Base-by-base conservation (phyloP, 2,888 invertebrate species). In the Alloplasta piceator region DNA sequence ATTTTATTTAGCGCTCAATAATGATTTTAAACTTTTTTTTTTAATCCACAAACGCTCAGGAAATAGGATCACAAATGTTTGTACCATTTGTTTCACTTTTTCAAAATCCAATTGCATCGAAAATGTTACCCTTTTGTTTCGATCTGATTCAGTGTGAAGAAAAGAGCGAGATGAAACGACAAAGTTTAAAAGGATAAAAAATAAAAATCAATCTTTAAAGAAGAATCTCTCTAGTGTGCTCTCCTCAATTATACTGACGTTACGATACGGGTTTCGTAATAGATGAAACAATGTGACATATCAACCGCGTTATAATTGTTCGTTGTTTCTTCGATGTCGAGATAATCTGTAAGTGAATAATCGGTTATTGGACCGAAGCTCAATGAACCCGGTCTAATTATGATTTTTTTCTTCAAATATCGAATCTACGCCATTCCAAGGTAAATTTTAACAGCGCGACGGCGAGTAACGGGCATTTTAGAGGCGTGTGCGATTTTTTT, bases 211-310 rank as follows among this genome's bases (percentile, higher is more conserved):
- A 26, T 26, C 26, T 26, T 26, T 3, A 26, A 26, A 26, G 26
- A 26, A 26, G 26, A 26, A 26, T 26, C 26, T 26, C 26, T 26
- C 26, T 26, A 26, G 26, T 26, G 26, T 26, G 1, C 26, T 26
- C 26, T 26, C 36, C 14, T 10, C 36, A 26, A 50, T 41, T 39
- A 58, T 12, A 38, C 12, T 9, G 56, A 77, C 26, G 2, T 55
- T 68, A 10, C 72, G 67, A 66, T 60, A 41, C 46, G 64, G 39
- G 4, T 60, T 60, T 16, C 48, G 38, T 41, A 50, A 66, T 52
- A 66, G 26, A 26, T 70, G 58, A 77, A 67, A 77, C 72, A 72
- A 77, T 80, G 72, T 73, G 68, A 77, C 73, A 73, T 77, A 80
- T 77, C 77, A 73, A 73, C n/a, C 68, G 63, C 58, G 55, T 68